phyloP scores from a whole-genome alignment of 2,888 invertebrate species.

The Eupithecia dodoneata region DNA sequence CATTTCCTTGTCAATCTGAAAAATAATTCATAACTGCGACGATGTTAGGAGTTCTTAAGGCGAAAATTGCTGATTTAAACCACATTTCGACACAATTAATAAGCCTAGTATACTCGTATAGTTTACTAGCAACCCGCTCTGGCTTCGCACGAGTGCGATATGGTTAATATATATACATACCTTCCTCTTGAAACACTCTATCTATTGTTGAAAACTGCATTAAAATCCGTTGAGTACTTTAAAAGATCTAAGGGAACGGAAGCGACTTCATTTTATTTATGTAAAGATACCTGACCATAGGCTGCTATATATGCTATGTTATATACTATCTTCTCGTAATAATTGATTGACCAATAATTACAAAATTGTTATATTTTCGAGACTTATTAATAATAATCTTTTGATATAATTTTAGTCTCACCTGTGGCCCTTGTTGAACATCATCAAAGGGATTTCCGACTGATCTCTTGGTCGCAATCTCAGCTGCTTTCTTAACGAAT shows the following conservation, averaged over 20 bases:
- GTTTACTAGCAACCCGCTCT: no score
- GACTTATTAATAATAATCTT: background rate
- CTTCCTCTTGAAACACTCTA: no score
- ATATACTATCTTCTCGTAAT: background rate
- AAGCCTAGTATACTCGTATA: no score
- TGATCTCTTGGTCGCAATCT: constrained; percentile 87
- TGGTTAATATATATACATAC: no score
- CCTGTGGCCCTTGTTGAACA: constrained; percentile 93
- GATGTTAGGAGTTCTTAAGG: background rate
- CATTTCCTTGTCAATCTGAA: constrained; percentile 89
- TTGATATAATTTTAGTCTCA: constrained; percentile 53
- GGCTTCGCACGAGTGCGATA: no score
- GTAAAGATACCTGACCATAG: no score
- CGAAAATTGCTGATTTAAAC: background rate
- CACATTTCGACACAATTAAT: background rate
- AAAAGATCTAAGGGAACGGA: no score
- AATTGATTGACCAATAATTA: background rate
- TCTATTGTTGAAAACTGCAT: no score
- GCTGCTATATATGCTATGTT: no score
- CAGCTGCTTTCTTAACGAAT: constrained; percentile 90
- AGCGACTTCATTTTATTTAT: no score
- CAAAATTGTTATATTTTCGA: background rate
- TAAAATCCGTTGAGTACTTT: no score
- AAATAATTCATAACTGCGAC: constrained; percentile 5
- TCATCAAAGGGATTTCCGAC: constrained; percentile 93